These are phyloP conservation scores for Pheucticus melanocephalus DNA, from an alignment of 2,113 vertebrate genomes.

Conservation along the genomic window DNA sequence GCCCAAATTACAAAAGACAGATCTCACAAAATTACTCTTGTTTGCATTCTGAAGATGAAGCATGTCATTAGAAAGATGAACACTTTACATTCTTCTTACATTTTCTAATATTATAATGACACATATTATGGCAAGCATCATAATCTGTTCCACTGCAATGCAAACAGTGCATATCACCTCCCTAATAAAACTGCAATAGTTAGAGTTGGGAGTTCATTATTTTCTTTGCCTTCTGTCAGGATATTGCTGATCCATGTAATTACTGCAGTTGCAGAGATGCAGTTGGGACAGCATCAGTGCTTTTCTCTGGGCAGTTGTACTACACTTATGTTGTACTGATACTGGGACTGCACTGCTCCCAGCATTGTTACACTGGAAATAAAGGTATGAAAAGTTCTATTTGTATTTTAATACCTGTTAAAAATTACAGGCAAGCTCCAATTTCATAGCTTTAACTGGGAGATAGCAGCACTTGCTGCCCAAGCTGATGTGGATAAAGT, in stretches of 20 bases:
- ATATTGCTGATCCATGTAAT: neutral
- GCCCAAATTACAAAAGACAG: conserved; percentile 3
- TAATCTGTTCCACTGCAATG: neutral
- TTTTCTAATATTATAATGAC: conserved; percentile 32
- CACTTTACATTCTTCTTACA: neutral
- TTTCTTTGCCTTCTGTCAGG: neutral
- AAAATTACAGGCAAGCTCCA: neutral
- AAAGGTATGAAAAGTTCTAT: neutral
- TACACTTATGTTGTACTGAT: neutral
- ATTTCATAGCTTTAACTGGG: neutral
- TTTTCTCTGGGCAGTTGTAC: neutral
- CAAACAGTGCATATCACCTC: neutral
- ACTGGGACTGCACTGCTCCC: neutral
- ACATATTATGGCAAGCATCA: conserved; percentile 2
- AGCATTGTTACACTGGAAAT: neutral
- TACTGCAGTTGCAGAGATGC: neutral
- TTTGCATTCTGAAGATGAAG: conserved; percentile 22
- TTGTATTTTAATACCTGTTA: neutral
- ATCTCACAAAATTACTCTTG: neutral
- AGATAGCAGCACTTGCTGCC: neutral
- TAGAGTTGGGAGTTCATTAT: neutral
- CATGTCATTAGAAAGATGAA: conserved; percentile 25
- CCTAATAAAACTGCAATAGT: neutral
- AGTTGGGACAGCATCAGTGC: neutral
- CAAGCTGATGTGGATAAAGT: neutral